Evolutionary conservation across 2,797 vertebrate genomes (phyloP).

Genomic region (Macropus fuliginosus): DNA sequence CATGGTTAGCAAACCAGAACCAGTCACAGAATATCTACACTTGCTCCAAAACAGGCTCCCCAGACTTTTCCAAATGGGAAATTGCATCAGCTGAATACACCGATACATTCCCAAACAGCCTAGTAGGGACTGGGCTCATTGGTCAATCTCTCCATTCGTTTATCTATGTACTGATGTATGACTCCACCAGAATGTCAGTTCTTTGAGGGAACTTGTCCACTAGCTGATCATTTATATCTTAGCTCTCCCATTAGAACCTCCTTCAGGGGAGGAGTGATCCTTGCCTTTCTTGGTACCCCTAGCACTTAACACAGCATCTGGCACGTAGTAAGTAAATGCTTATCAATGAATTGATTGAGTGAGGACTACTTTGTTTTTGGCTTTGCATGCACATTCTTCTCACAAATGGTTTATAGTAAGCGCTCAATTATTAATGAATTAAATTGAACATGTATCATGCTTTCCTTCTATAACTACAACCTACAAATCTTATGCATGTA

Average conservation of each 20-base stretch:
- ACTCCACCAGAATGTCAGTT: not conserved
- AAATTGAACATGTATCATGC: not conserved
- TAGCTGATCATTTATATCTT: not conserved
- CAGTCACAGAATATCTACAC: not conserved
- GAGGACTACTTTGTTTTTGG: not conserved
- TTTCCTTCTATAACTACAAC: not conserved
- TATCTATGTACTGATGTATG: not conserved
- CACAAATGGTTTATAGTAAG: not conserved
- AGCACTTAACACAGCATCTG: not conserved
- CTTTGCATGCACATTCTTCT: not conserved
- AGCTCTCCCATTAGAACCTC: not conserved
- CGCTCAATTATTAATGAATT: not conserved
- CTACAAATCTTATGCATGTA: not conserved
- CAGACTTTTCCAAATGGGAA: not conserved
- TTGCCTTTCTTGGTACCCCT: not conserved
- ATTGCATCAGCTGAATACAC: not conserved
- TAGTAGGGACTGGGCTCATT: not conserved
- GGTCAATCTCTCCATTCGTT: not conserved
- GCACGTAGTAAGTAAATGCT: not conserved
- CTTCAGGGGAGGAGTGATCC: not conserved
- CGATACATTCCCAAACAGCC: not conserved
- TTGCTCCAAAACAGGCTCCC: not conserved
- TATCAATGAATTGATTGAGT: not conserved
- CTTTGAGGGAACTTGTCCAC: not conserved
- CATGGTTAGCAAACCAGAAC: not conserved